Base-by-base conservation (phyloP, 1,140 invertebrate species). In the Leptinotarsa undecemlineata region DNA sequence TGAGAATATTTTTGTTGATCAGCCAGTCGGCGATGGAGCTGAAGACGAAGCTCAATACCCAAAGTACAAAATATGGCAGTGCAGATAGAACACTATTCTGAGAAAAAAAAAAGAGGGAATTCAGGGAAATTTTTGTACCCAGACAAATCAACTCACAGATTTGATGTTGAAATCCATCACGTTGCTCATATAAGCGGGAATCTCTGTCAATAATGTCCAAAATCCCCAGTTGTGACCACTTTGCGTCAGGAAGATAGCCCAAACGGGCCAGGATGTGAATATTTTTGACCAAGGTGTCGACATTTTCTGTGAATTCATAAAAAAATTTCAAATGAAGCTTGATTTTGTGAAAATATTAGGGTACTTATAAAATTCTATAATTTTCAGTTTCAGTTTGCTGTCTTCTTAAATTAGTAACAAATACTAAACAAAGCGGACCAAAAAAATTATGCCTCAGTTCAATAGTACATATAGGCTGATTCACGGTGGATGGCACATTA, bases 221-320 rank as follows among this genome's bases (percentile, higher is more conserved):
- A 95, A 96, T 1, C 95, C 96, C 96, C 96, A 98, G 81, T 95
- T 95, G 81, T 96, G 93, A 0, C 94, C 92, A 82, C 94, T 93
- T 81, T 98, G 95, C 0, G 90, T 91, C 1, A 96, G 83, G 42
- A 95, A 88, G 8, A 97, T 86, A 0, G 95, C 92, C 92, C 93
- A 95, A 73, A 98, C 90, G 0, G 96, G 93, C 6, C 90, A 70
- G 2, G 94, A 95, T 0, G 88, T 92, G 0, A 93, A 86, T 42
- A 98, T 94, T 3, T 88, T 84, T 60, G 85, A 87, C 95, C 94
- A 97, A 2, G 95, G 95, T 17, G 90, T 91, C 26, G 68, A 72
- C 86, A 71, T 48, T 20, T 42, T 63, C 78, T 81, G 26, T 48
- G 73, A 76, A 26, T 42, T 0, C 1, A 42, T 42, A 11, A 42